phyloP scores from a whole-genome alignment of 1,140 invertebrate genomes.

The Drosophila tristis region DNA sequence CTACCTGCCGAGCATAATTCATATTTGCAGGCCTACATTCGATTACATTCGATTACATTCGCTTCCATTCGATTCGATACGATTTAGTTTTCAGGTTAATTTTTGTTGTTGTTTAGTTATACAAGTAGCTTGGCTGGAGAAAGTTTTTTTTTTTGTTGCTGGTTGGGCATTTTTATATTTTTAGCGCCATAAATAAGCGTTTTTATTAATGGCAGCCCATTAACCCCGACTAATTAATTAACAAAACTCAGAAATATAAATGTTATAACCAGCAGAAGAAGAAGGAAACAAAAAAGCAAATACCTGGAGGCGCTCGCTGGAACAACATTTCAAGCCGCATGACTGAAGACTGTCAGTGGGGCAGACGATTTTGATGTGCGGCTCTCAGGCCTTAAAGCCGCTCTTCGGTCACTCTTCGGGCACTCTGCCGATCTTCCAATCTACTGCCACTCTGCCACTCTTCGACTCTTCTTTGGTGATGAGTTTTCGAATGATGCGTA shows the following conservation, averaged over 20 bases:
- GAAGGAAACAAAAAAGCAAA: constrained; percentile 52
- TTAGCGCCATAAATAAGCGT: constrained; percentile 80
- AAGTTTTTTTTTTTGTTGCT: constrained; percentile 51
- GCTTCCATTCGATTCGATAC: constrained; percentile 1
- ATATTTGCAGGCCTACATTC: constrained; percentile 40
- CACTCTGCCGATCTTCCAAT: constrained; percentile 7
- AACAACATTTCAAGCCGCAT: constrained; percentile 14
- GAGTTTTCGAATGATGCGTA: constrained; percentile 80
- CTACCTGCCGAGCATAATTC: constrained; percentile 72
- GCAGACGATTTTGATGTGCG: too few species aligned
- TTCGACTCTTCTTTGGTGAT: constrained; percentile 51
- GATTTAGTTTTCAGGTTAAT: constrained; percentile 22
- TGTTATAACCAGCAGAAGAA: constrained; percentile 8
- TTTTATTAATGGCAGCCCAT: constrained; percentile 80
- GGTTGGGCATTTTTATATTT: constrained; percentile 50
- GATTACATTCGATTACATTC: constrained; percentile 1
- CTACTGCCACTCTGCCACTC: constrained; percentile 23
- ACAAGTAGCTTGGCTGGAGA: constrained; percentile 52
- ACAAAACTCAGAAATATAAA: constrained; percentile 58
- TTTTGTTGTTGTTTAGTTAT: constrained; percentile 57
- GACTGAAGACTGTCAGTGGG: constrained; percentile 23
- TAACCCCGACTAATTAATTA: constrained; percentile 81
- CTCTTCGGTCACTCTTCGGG: too few species aligned
- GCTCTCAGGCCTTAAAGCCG: too few species aligned
- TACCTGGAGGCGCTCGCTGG: constrained; percentile 29